Base-by-base conservation (phyloP, 1,140 invertebrate species). In the Scaptomyza graminum region DNA sequence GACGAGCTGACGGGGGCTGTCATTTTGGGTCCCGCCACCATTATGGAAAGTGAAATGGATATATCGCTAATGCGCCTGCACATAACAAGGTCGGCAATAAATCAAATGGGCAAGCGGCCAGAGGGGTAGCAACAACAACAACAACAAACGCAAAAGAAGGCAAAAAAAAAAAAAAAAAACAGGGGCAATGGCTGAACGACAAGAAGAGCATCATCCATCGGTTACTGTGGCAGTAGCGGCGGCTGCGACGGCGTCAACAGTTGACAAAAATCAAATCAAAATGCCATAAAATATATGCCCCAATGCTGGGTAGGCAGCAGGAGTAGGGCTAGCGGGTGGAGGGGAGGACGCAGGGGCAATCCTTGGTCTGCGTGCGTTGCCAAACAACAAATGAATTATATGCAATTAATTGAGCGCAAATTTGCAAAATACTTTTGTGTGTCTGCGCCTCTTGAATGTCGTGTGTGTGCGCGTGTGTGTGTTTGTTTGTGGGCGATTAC, bases 71-170 rank as follows among this genome's bases (percentile, higher is more conserved):
- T 85, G 79, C 79, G 89, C 89, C 84, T 90, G 90, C 90, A 91
- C 87, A 90, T 83, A 91, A 91, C 90, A 91, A 91, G 90, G 90
- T 91, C 90, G 90, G 90, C 90, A 90, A 91, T 91, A 91, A 91
- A 91, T 91, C 90, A 91, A 87, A 88, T 50, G 63, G 54, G 25
- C 55, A 11, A 28, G 67, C 31, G 16, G 52, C 9, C 18, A 50
- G 62, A 61, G 78, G 68, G 64, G 13, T 49, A 6, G 59, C 59
- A 69, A 18, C 41, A 31, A 49, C 16, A 55, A 13, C n/a, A 39
- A 49, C 8, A 61, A 15, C 18, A 56, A 22, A 31, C 25, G 15
- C 28, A 31, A 25, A 62, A 49, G 43, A 66, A 28, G 43, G 44
- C 7, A 59, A 15, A 71, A 16, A 5, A 25, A 46, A 28, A 44